Conservation (phyloP, 2,888 invertebrate genomes). For the Caenorhabditis macrosperma region DNA sequence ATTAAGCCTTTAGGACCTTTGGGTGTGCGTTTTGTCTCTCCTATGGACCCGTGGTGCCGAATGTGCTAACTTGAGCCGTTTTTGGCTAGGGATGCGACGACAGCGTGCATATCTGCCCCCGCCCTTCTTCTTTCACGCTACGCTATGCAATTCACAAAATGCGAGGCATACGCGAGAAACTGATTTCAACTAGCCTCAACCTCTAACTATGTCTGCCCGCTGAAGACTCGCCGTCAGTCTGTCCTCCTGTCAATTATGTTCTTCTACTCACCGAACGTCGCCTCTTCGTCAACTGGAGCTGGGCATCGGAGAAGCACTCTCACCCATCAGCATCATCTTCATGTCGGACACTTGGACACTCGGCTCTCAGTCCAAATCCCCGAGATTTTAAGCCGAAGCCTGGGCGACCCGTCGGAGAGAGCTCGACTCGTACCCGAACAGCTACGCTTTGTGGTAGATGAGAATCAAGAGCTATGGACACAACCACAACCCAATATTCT, state of each 20-base stretch:
- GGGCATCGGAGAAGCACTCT: constrained; percentile 47
- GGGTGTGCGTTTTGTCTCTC: not conserved
- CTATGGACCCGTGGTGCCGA: constrained; percentile 18
- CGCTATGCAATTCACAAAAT: constrained; percentile 57
- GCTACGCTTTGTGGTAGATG: constrained; percentile 32
- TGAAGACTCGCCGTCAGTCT: not conserved
- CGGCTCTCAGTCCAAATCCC: constrained; percentile 65
- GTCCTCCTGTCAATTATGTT: constrained; percentile 67
- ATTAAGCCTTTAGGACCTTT: constrained; percentile 40
- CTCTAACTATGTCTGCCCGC: constrained; percentile 44
- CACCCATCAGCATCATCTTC: constrained; percentile 58
- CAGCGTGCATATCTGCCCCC: constrained; percentile 49
- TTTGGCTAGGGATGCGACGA: constrained; percentile 50
- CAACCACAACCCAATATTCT: constrained; percentile 20
- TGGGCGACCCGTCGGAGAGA: constrained; percentile 24
- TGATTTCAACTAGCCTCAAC: constrained; percentile 48
- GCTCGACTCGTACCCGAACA: constrained; percentile 36
- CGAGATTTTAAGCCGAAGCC: constrained; percentile 57
- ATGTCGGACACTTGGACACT: constrained; percentile 63
- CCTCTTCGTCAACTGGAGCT: constrained; percentile 50
- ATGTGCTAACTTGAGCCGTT: constrained; percentile 42
- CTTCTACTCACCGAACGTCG: constrained; percentile 74
- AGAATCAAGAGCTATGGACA: constrained; percentile 36
- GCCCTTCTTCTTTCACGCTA: constrained; percentile 55
- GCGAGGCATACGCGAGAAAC: constrained; percentile 51